Percentiles rank a stretch among this genome's conserved stretches.
These are phyloP conservation scores for Drosophila anomalata DNA, from an alignment of 2,888 invertebrate species.

Conservation along the genomic window DNA sequence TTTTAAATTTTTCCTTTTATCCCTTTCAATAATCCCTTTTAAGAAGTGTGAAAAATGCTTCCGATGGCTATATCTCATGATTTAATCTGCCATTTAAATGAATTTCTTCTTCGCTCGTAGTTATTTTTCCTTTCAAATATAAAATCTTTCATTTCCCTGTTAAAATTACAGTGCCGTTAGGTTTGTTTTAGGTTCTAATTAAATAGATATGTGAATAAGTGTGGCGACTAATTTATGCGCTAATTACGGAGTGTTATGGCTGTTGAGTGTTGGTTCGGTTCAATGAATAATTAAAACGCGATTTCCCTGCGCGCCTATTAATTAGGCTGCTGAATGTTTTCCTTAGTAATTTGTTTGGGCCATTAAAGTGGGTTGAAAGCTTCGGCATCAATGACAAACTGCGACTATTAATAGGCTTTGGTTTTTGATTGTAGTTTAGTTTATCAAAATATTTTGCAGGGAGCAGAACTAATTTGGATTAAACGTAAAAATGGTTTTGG, in stretches of 20 bases:
- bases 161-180: conserved; percentile 16
- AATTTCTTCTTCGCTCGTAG: no score
- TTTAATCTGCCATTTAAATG: no score
- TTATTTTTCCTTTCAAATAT: no score
- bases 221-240: conserved; percentile 54
- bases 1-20: no score
- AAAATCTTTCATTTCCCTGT: no score
- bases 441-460: neutral
- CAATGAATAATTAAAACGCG: conserved; percentile 63
- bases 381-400: neutral
- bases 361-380: conserved; percentile 10
- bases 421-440: neutral
- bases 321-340: conserved; percentile 60
- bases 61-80: no score
- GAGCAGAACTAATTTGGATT: neutral
- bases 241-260: conserved; percentile 60
- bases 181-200: conserved; percentile 42
- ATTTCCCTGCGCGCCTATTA: conserved; percentile 57
- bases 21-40: no score
- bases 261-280: conserved; percentile 36
- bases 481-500: neutral
- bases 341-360: conserved; percentile 54
- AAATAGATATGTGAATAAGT: conserved; percentile 20
- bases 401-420: conserved; percentile 10
- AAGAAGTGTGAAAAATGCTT: no score